A percentile compares a stretch with the other conserved stretches of the same genome.
These are phyloP conservation scores for Xiphias gladius DNA, from an alignment of 2,113 vertebrate species.

Conservation along the genomic window DNA sequence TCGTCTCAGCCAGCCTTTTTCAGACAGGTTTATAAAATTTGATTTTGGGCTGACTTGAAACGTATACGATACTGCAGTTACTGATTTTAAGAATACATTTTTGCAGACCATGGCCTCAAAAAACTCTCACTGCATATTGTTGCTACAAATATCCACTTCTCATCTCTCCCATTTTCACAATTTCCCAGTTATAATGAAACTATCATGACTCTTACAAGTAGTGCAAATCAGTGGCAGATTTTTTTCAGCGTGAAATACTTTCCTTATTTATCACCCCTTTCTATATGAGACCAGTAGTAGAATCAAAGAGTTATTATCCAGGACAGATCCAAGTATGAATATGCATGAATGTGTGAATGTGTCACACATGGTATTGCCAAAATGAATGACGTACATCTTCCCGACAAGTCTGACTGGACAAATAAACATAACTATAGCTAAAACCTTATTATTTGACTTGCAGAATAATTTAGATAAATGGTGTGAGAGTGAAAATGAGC, in stretches of 20 bases:
- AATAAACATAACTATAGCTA: constrained; percentile 16
- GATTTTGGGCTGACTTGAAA: no score
- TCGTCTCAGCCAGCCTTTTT: background rate
- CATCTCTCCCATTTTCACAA: no score
- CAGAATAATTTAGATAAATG: constrained; percentile 14
- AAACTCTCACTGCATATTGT: no score
- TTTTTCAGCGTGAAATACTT: background rate
- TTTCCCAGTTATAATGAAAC: no score
- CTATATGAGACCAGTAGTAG: no score
- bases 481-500: constrained; percentile 36
- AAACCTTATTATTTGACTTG: constrained; percentile 24
- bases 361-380: background rate
- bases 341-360: constrained; percentile 12
- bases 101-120: no score
- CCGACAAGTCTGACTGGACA: background rate
- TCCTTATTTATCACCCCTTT: background rate
- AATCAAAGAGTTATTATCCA: constrained; percentile 13
- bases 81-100: no score
- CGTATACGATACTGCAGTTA: no score
- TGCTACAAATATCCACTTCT: no score
- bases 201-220: no score
- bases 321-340: constrained; percentile 7
- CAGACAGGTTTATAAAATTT: no score
- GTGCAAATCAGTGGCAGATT: no score
- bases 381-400: constrained; percentile 3